phyloP scores from a whole-genome alignment of 1,140 invertebrate species.

The Diabrotica virgifera region DNA sequence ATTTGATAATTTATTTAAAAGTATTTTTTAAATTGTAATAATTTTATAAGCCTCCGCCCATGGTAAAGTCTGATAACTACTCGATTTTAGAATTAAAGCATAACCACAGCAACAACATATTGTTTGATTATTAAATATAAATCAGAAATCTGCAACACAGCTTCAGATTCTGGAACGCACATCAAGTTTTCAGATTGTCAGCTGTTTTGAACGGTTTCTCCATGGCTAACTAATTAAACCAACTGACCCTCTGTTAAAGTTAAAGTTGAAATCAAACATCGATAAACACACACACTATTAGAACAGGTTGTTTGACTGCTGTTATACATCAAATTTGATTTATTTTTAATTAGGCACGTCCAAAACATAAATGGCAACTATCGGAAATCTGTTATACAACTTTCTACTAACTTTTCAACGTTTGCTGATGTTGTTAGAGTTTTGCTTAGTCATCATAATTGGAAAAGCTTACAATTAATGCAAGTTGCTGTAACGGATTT shows the following conservation, averaged over 20 bases:
- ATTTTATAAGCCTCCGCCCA: too few relatives aligned
- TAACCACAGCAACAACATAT: constrained; percentile 29
- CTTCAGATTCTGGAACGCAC: constrained; percentile 15
- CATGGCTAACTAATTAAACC: constrained; percentile 36
- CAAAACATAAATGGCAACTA: constrained; percentile 30
- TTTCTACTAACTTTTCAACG: constrained; percentile 7
- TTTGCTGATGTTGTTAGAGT: background rate
- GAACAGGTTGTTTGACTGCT: constrained; percentile 27
- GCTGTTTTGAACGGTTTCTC: constrained; percentile 39
- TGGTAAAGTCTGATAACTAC: too few relatives aligned
- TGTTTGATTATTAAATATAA: constrained; percentile 43
- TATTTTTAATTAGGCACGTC: constrained; percentile 37
- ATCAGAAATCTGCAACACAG: constrained; percentile 27
- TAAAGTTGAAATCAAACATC: constrained; percentile 36
- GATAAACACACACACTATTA: constrained; percentile 35
- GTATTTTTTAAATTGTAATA: too few relatives aligned
- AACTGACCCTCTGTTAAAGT: constrained; percentile 35
- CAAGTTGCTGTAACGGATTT: too few relatives aligned
- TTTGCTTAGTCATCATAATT: constrained; percentile 1
- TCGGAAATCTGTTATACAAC: constrained; percentile 11
- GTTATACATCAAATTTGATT: constrained; percentile 26
- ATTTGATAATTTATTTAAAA: too few relatives aligned
- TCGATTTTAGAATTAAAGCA: background rate
- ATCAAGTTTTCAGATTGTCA: constrained; percentile 40
- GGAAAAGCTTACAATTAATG: background rate